Conservation (phyloP, 2,797 vertebrate genomes). For the Ataeniobius toweri region DNA sequence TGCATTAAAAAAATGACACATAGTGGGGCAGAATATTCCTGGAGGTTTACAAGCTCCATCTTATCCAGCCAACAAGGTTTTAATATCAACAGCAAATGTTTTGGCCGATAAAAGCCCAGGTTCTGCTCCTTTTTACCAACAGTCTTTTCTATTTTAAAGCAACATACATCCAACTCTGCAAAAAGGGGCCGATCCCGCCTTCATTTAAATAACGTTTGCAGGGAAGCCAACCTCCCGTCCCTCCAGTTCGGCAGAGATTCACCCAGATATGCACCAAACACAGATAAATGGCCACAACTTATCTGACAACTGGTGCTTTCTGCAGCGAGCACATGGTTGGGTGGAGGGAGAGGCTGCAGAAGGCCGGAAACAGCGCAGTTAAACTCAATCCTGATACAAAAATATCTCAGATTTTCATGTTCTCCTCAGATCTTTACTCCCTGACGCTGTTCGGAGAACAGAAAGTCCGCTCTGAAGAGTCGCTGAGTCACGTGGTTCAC, state of each 20-base stretch:
- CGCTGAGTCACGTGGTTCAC: slow-evolving; percentile 45
- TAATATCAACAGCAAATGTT: slow-evolving; percentile 8
- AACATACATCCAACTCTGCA: background rate
- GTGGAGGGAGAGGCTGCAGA: slow-evolving; percentile 38
- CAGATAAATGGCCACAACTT: background rate
- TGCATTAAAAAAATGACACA: slow-evolving; percentile 16
- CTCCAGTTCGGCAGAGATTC: slow-evolving; percentile 3
- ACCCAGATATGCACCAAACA: slow-evolving; percentile 7
- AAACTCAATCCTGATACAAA: background rate
- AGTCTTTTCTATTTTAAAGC: background rate
- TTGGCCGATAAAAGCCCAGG: background rate
- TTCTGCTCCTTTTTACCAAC: background rate
- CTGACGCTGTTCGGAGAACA: slow-evolving; percentile 39
- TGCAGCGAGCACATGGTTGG: slow-evolving; percentile 31
- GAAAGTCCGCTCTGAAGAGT: slow-evolving; percentile 24
- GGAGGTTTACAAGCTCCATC: slow-evolving; percentile 7
- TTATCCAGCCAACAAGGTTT: slow-evolving; percentile 12
- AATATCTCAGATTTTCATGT: background rate
- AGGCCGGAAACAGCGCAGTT: background rate
- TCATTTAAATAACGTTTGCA: slow-evolving; percentile 5
- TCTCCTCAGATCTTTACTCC: slow-evolving; percentile 24
- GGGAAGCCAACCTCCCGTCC: slow-evolving; percentile 6
- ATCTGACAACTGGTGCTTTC: slow-evolving; percentile 40
- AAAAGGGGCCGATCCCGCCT: background rate
- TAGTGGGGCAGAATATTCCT: slow-evolving; percentile 35